Base-by-base conservation (phyloP, 2,888 invertebrate genomes). In the Drosophila pegasa region DNA sequence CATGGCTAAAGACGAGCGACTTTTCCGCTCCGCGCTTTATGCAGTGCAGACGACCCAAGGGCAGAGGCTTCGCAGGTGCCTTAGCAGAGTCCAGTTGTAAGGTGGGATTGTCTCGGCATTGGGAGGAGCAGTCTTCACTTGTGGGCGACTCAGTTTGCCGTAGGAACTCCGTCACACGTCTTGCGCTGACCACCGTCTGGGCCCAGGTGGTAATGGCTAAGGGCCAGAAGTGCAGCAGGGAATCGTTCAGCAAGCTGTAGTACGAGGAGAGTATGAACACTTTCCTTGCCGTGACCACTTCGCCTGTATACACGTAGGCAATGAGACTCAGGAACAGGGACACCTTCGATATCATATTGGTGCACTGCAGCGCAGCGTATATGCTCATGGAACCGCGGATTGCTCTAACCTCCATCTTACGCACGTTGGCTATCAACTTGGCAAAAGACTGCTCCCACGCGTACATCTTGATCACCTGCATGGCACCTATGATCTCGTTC, bases 401-500 rank as follows among this genome's bases (percentile, higher is more conserved):
- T 6, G 95, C 94, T 54, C 93, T 93, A 89, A 96, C 94, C 92
- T 96, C 96, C 87, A 94, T 94, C 82, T 95, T 94, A 80, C 98
- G 93, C 0, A 97, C 95, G 22, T 94, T 91, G 4, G 94, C 94
- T 10, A 98, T 95, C 33, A 97, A 93, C 45, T 93, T 93, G 0
- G 95, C 95, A 88, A 97, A 97, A 0, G 96, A 96, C 41, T 94
- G 94, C 91, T 97, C 97, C 95, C 97, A 97, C 0, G 96, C 95
- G 89, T 96, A 97, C 97, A 97, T 97, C 91, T 97, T 97, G 75
- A 97, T 96, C 0, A 97, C 96, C 72, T 96, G 94, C 78, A 97
- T 96, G 7, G 96, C 97, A 31, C 94, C 94, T 27, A 97, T 95
- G 0, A 97, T 95, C 90, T 97, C 98, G 89, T 96, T 97, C 97